These are phyloP conservation scores for Merodon equestris DNA, from an alignment of 2,888 invertebrate genomes.

Conservation along the genomic window DNA sequence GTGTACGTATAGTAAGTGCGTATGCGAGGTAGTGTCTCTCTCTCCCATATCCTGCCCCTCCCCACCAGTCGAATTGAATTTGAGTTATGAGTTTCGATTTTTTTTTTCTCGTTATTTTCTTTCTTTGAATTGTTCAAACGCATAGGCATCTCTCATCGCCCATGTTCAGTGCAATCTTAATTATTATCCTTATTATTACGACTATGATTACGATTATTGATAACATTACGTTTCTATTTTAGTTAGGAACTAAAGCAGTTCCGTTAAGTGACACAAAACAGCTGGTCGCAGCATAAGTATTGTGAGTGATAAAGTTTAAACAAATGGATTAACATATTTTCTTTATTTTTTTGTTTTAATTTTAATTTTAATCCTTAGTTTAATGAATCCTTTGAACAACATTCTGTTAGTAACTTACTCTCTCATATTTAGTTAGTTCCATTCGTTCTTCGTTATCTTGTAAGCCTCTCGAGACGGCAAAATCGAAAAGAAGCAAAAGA, in stretches of 20 bases:
- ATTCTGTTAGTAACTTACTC: too few relatives aligned
- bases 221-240: slow-evolving; percentile 9
- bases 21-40: neutral
- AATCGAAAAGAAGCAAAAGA: too few relatives aligned
- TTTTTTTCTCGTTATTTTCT: slow-evolving; percentile 1
- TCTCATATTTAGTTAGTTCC: too few relatives aligned
- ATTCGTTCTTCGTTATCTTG: too few relatives aligned
- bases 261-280: slow-evolving; percentile 32
- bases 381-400: too few relatives aligned
- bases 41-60: too few relatives aligned
- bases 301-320: slow-evolving; percentile 58
- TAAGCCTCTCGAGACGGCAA: too few relatives aligned
- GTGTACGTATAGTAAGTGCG: too few relatives aligned
- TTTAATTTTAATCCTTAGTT: too few relatives aligned
- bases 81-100: slow-evolving; percentile 49
- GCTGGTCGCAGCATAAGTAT: slow-evolving; percentile 40
- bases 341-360: too few relatives aligned
- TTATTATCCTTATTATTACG: slow-evolving; percentile 18
- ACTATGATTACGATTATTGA: neutral
- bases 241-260: slow-evolving; percentile 2
- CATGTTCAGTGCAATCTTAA: slow-evolving; percentile 64
- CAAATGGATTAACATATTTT: neutral
- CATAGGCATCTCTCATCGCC: slow-evolving; percentile 47
- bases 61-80: slow-evolving; percentile 22
- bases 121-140: slow-evolving; percentile 13